Percentiles rank a stretch among this genome's conserved stretches.
phyloP scores from a whole-genome alignment of 1,140 invertebrate genomes.

The Pollicipes pollicipes region DNA sequence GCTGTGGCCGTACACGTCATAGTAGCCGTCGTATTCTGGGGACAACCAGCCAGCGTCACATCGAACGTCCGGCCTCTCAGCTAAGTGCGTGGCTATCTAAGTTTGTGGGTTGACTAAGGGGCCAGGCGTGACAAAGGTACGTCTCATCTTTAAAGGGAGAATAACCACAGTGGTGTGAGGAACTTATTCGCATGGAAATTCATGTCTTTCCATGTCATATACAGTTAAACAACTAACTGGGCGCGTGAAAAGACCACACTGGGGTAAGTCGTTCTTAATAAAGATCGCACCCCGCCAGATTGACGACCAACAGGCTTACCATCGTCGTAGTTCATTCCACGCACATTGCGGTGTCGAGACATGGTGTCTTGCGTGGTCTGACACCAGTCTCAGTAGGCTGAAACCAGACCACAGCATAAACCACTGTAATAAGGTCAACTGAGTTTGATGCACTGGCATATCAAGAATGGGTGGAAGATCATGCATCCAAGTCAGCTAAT shows the following conservation, averaged over 20 bases:
- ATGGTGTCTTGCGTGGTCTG: too few relatives aligned
- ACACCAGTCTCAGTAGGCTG: too few relatives aligned
- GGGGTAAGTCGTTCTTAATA: neutral
- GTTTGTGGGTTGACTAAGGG: neutral
- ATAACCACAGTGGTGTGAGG: neutral
- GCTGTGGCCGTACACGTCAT: conserved; percentile 81
- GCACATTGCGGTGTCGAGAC: neutral
- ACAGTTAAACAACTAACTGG: neutral
- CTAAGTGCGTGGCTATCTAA: too few relatives aligned
- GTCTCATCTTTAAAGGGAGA: neutral
- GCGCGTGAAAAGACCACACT: neutral
- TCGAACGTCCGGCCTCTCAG: too few relatives aligned
- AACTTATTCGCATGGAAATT: neutral
- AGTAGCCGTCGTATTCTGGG: conserved; percentile 70
- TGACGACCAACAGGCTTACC: neutral
- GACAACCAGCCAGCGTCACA: conserved; percentile 16
- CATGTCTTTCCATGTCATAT: neutral
- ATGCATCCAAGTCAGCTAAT: too few relatives aligned
- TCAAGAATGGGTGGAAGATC: too few relatives aligned
- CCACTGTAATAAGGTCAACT: too few relatives aligned
- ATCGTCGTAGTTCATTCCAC: neutral
- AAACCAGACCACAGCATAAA: too few relatives aligned
- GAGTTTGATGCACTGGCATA: too few relatives aligned
- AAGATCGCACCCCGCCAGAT: neutral
- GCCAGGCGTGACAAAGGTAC: neutral